Evolutionary conservation across 1,140 invertebrate species (phyloP), one percentile per base, ranked within the genome.

Genomic region (Coptotermes formosanus): DNA sequence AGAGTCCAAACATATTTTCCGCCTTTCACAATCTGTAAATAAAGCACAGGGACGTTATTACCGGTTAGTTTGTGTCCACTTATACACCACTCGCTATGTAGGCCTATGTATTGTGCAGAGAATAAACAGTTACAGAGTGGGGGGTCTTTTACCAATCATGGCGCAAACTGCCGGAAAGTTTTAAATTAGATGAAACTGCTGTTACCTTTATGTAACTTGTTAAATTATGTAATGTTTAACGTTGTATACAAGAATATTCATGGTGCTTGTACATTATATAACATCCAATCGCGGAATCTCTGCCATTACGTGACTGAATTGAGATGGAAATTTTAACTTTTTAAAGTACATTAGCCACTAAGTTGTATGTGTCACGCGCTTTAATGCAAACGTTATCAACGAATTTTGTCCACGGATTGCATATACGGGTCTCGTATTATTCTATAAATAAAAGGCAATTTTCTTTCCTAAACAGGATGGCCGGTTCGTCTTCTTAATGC

Each of bases 1-100:
- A 30, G 64, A 16, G 64, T 75, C 64, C 64, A 75, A 75, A 75
- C 64, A 75, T 30, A 75, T 75, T 75, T 75, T 75, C 25, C 64
- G 14, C 64, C n/a, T 75, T 75, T 30, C 64, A 75, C 64, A 75
- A 75, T 75, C 64, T 75, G 25, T 75, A 75, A 75, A 75, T 75
- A 75, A 64, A 75, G n/a, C 14, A 16, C 64, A 30, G 25, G n/a
- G 16, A 30, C 64, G 14, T 75, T 25, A 75, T 75, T 75, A 30
- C 8, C 64, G 59, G 59, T 64, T n/a, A 23, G 59, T n/a, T 64
- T 48, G 45, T 16, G 9, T 16, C 45, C 45, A 48, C 45, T 64
- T 64, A 64, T 19, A 64, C 59, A 64, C 19, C 59, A 64, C 59
- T 64, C 14, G 21, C 16, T 48, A 48, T 9, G 4, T 38, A 14